Base-by-base conservation (phyloP, 2,888 invertebrate species). In the Pollenia angustigena region DNA sequence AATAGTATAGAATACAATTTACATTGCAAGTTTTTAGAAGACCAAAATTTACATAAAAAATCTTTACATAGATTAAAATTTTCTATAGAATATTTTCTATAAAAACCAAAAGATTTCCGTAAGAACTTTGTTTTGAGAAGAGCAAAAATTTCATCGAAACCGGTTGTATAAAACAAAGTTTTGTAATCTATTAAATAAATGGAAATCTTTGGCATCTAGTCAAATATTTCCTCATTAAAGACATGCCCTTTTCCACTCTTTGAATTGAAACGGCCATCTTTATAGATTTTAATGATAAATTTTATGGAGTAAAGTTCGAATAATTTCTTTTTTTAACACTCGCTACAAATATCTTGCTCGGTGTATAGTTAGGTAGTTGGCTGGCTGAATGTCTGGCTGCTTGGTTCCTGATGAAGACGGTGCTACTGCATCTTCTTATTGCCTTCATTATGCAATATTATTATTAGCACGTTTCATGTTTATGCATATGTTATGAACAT, bases 391-490 rank as follows among this genome's bases (percentile, higher is more conserved):
- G 64, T 62, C 16, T 71, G 40, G 14, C 46, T 66, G 40, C 40
- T 58, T 46, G 54, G 48, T 18, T 69, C n/a, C 42, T 66, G 40
- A 50, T 74, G 44, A 42, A 12, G 10, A 10, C 64, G 50, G 2
- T 75, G 50, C 68, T 79, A 9, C 40, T 80, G 56, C 32, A 32
- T 0, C 68, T 64, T 48, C 81, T 71, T 32, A 75, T 75, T 75
- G 85, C 48, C 66, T 81, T 68, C 84, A 87, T 74, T 78, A 82
- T 79, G 79, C 78, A 69, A 75, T 54, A 80, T 81, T 87, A 87
- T 88, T 88, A 88, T 87, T 89, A 87, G 82, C 80, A 88, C 87
- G 71, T 87, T 89, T 87, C 88, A 75, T 89, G 87, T 81, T 89
- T 87, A 80, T 88, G 88, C 88, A 88, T 88, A 85, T 85, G 84